Percentiles rank a stretch among this genome's conserved stretches.
phyloP scores from a whole-genome alignment of 2,113 vertebrate species.

The Rostratula benghalensis region DNA sequence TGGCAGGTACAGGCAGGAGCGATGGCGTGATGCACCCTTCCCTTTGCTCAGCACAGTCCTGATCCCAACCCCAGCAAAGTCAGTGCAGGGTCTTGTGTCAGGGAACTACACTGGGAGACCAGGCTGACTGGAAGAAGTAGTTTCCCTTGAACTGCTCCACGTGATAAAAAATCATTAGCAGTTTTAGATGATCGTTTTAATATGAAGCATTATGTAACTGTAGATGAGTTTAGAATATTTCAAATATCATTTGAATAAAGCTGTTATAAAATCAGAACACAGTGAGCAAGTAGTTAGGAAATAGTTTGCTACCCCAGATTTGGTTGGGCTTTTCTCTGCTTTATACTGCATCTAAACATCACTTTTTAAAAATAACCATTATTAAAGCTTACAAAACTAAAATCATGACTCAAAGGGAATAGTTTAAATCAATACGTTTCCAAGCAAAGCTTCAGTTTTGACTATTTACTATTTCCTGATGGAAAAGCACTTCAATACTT shows the following conservation, averaged over 20 bases:
- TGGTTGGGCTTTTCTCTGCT: not conserved
- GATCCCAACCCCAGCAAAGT: not conserved
- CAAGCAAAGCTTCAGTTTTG: not conserved
- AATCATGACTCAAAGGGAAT: not conserved
- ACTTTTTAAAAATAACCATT: not conserved
- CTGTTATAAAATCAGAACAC: not conserved
- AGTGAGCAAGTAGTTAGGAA: not conserved
- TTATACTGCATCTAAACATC: not conserved
- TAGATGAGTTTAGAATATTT: slow-evolving; percentile 20
- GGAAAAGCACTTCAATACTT: not conserved
- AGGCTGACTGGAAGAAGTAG: not conserved
- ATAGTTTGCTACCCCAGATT: not conserved
- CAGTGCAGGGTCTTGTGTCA: not conserved
- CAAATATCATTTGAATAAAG: slow-evolving; percentile 21
- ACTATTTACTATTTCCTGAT: not conserved
- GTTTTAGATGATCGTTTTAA: not conserved
- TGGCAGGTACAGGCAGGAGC: not conserved
- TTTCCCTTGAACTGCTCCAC: not conserved
- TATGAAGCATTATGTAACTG: slow-evolving; percentile 8
- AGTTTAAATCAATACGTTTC: not conserved
- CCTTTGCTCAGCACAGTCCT: not conserved
- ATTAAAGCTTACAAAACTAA: not conserved
- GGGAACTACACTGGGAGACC: not conserved
- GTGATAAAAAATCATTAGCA: not conserved
- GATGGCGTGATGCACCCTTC: fast-evolving